phyloP scores from a whole-genome alignment of 2,113 vertebrate species.

The Entomyzon cyanotis region DNA sequence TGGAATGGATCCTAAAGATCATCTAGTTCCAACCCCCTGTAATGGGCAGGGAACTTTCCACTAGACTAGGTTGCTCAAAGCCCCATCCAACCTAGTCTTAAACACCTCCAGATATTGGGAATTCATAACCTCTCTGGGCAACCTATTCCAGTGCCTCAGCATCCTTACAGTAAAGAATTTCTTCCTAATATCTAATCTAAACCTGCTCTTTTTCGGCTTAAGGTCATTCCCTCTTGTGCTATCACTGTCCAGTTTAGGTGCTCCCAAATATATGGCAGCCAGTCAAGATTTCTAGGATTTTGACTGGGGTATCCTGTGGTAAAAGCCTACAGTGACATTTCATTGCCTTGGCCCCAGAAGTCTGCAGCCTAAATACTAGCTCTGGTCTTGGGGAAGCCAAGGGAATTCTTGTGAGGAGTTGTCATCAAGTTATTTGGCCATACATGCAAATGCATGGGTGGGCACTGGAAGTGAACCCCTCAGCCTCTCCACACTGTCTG shows the following conservation, averaged over 20 bases:
- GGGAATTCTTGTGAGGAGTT: background rate
- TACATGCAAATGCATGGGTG: accelerated
- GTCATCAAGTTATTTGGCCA: background rate
- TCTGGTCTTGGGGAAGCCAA: background rate
- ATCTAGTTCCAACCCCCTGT: background rate
- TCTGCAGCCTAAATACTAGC: background rate
- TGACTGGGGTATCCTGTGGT: background rate
- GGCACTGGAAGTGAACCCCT: background rate
- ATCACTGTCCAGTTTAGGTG: background rate
- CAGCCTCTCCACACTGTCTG: background rate
- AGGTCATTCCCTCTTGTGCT: background rate
- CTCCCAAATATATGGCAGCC: background rate
- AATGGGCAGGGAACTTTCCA: background rate
- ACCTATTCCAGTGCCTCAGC: background rate
- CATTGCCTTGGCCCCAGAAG: background rate
- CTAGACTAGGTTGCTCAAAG: background rate
- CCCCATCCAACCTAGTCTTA: background rate
- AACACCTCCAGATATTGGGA: background rate
- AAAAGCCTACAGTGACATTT: background rate
- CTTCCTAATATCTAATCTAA: background rate
- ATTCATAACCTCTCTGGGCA: background rate
- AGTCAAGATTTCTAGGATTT: background rate
- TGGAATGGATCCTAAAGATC: background rate
- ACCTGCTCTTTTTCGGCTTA: background rate
- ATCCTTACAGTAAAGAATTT: background rate